Evolutionary conservation across 2,888 invertebrate genomes (phyloP).

Genomic region (Ophion obscuratus): DNA sequence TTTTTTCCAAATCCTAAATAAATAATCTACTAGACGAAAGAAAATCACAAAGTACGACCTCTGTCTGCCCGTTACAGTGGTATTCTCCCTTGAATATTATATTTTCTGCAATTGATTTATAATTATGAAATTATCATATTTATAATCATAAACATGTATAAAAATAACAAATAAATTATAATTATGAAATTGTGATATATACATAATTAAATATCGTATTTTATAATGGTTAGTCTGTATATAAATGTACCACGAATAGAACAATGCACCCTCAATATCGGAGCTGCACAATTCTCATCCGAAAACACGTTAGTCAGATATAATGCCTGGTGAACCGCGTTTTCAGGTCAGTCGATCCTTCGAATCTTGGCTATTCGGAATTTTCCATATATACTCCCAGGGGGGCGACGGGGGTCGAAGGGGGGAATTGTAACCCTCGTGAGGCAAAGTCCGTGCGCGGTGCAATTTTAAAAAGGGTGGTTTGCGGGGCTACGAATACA

Average conservation of each 20-base stretch:
- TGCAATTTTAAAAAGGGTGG: constrained; percentile 31
- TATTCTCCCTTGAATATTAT: too few relatives aligned
- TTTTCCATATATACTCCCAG: background rate
- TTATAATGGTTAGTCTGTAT: too few relatives aligned
- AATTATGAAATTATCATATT: too few relatives aligned
- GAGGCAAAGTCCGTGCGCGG: constrained; percentile 13
- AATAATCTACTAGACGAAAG: too few relatives aligned
- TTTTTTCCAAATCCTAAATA: too few relatives aligned
- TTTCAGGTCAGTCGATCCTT: constrained; percentile 26
- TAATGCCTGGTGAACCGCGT: background rate
- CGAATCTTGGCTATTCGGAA: constrained; percentile 9
- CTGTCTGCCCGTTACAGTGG: too few relatives aligned
- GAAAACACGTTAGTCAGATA: background rate
- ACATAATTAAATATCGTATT: too few relatives aligned
- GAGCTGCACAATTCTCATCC: background rate
- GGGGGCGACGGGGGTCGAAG: background rate
- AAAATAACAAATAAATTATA: too few relatives aligned
- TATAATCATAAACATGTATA: too few relatives aligned
- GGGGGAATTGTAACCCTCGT: constrained; percentile 15
- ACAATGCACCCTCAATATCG: constrained; percentile 1
- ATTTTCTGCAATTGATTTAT: too few relatives aligned
- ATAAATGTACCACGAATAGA: background rate
- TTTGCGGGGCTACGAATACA: constrained; percentile 47
- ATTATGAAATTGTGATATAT: too few relatives aligned
- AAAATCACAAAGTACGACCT: too few relatives aligned